Evolutionary conservation across 2,113 vertebrate genomes (phyloP), one percentile per base, ranked within the genome.

Genomic region (Ochotona princeps): DNA sequence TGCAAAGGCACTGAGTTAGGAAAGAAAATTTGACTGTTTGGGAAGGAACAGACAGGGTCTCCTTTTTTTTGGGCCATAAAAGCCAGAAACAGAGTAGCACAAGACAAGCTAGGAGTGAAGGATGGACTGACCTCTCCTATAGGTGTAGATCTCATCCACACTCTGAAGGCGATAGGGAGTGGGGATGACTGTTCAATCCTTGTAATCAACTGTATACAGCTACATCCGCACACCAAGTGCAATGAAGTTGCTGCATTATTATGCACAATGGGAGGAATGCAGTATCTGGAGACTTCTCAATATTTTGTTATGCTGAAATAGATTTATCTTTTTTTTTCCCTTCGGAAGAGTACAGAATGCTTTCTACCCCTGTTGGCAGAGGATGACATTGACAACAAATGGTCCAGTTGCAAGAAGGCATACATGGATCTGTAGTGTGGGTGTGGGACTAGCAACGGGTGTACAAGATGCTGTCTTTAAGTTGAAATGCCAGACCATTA

Each of bases 41-140:
- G 60, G 66, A 72, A 74, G 51, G 26, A 1, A 3, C 57, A 28
- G 18, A 8, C 13, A 61, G 20, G 17, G 11, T 25, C 23, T 1
- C 38, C 38, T 44, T 9, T 20, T 30, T 74, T 60, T 75, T 21
- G 47, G 79, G 7, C 7, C 11, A 11, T 13, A 51, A 65, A 4
- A 23, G 7, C 0, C 4, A 67, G 21, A 12, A 17, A 14, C 13
- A 63, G 26, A 79, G 21, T 28, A 54, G 8, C 4, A 2, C 23
- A 10, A 60, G 23, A 35, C 4, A 4, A 12, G 51, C 73, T 28
- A 8, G 23, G 28, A 26, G 28, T 12, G 12, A 5, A 10, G 18
- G 8, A 35, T 17, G 44, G 6, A 6, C 18, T 1, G 1, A 25
- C 44, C 4, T 0, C 32, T 1, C 3, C 15, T 47, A 7, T 1